Evolutionary conservation across 2,888 invertebrate species (phyloP), one percentile per base, ranked within the genome.

Genomic region (Boloria selene): DNA sequence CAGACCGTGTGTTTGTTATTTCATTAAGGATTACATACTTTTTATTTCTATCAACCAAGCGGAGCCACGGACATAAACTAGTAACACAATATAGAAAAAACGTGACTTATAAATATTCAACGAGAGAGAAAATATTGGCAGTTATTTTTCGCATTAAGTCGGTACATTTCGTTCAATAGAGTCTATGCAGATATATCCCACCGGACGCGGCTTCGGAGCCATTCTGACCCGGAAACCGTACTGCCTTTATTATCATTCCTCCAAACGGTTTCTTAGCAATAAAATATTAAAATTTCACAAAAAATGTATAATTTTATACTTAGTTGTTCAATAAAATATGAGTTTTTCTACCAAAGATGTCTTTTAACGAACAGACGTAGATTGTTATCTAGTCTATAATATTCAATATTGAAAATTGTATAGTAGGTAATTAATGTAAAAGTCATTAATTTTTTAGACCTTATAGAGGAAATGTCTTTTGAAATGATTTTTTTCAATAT

Each of bases 181-280:
- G 65, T 61, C 64, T 61, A 53, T 68, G 66, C 66, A 65, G 65
- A 70, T 68, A 70, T 65, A 51, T 68, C 70, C 70, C 70, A 45
- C 44, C 50, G 64, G 70, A 61, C 60, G 18, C 54, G 31, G 38
- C 56, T 47, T 26, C 45, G 54, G 61, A 54, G 54, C 59, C 18
- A 55, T 59, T 51, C 67, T 61, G 67, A 64, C 60, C 67, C 55
- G 61, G 62, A 56, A 56, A 42, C 49, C 38, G 54, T 26, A 50
- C 44, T 52, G 56, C 45, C 50, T 58, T 51, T 47, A 61, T 64
- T 64, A 53, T 63, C 42, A 56, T 58, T 47, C 44, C 55, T 44
- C 18, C 52, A 61, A 61, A 61, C 42, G 44, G 22, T 50, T 58
- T 77, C 13, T 64, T 52, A 14, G 14, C 52, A 47, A 45, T 45